phyloP scores from a whole-genome alignment of 2,797 vertebrate species.

The Acomys russatus region DNA sequence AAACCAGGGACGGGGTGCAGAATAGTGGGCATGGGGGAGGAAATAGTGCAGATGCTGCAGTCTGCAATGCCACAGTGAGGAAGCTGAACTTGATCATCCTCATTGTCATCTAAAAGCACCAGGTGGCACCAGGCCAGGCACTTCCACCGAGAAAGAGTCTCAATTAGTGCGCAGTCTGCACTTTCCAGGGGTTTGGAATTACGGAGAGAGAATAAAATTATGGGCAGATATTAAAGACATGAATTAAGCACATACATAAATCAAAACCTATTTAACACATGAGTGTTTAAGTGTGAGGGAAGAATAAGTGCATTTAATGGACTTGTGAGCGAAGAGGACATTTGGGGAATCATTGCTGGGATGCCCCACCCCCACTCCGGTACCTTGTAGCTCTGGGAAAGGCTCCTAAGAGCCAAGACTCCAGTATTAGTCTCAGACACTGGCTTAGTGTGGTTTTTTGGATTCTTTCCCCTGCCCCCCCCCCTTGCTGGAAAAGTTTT shows the following conservation, averaged over 20 bases:
- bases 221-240: slow-evolving; percentile 37
- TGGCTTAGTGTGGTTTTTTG: background rate
- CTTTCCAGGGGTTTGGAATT: slow-evolving; percentile 62
- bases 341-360: slow-evolving; percentile 47
- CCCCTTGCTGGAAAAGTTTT: no score
- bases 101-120: slow-evolving; percentile 50
- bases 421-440: slow-evolving; percentile 41
- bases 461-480: no score
- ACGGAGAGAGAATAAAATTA: slow-evolving; percentile 64
- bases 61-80: background rate
- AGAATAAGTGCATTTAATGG: slow-evolving; percentile 66
- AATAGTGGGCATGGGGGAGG: background rate
- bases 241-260: slow-evolving; percentile 69
- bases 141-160: slow-evolving; percentile 36
- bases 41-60: background rate
- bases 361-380: background rate
- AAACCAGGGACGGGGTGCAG: no score
- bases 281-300: slow-evolving; percentile 59
- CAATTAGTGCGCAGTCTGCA: slow-evolving; percentile 49
- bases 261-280: slow-evolving; percentile 67
- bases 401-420: background rate
- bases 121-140: slow-evolving; percentile 55
- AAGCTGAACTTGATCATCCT: slow-evolving; percentile 50
- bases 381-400: background rate
- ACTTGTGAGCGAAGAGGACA: background rate